These are phyloP conservation scores for Drosophila arawakana DNA, from an alignment of 1,140 invertebrate genomes.

Conservation along the genomic window DNA sequence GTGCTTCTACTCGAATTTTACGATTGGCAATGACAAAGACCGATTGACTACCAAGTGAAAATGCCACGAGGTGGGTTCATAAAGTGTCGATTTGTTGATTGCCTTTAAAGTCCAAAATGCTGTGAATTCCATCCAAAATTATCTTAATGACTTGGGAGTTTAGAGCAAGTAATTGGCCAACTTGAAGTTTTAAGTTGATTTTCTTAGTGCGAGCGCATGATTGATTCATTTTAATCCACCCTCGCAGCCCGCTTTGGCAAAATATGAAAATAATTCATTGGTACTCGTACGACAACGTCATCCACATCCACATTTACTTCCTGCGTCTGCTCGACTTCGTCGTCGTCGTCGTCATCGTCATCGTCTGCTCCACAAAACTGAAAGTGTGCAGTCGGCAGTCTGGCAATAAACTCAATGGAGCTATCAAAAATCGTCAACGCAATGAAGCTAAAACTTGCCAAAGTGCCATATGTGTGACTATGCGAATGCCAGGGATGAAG, in stretches of 20 bases:
- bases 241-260: slow-evolving; percentile 28
- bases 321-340: background rate
- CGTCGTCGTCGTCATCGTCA: slow-evolving; percentile 7
- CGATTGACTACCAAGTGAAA: slow-evolving; percentile 48
- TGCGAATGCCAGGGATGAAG: background rate
- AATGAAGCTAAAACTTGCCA: slow-evolving; percentile 73
- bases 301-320: slow-evolving; percentile 14
- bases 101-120: background rate
- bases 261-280: slow-evolving; percentile 82
- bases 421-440: slow-evolving; percentile 76
- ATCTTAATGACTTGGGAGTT: background rate
- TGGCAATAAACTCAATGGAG: slow-evolving; percentile 78
- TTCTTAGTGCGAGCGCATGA: background rate
- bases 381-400: slow-evolving; percentile 70
- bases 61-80: slow-evolving; percentile 37
- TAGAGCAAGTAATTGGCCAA: background rate
- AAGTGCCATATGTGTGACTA: slow-evolving; percentile 50
- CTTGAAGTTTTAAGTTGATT: background rate
- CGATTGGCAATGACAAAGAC: slow-evolving; percentile 72
- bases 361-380: slow-evolving; percentile 52
- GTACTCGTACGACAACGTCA: slow-evolving; percentile 34
- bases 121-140: background rate
- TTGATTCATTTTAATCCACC: slow-evolving; percentile 16
- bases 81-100: slow-evolving; percentile 8
- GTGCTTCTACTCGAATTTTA: slow-evolving; percentile 51